Percentiles rank a stretch among this genome's conserved stretches.
These are phyloP conservation scores for Lasioglossum baleicum DNA, from an alignment of 1,140 invertebrate species.

Conservation along the genomic window DNA sequence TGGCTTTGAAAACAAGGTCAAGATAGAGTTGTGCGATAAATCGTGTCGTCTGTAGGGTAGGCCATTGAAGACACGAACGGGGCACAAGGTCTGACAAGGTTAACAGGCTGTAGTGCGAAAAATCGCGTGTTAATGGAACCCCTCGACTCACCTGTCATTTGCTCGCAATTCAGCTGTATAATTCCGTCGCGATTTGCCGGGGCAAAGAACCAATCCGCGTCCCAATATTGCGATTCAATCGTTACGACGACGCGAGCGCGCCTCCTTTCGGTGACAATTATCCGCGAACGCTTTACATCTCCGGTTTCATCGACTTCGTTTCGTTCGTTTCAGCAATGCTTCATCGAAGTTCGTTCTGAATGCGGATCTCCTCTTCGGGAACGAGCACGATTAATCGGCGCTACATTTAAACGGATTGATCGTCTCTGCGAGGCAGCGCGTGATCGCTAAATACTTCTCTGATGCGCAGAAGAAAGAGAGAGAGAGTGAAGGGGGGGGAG, in stretches of 20 bases:
- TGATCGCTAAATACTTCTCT: neutral
- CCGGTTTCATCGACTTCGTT: slow-evolving; percentile 24
- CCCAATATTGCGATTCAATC: slow-evolving; percentile 19
- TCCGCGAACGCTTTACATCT: slow-evolving; percentile 29
- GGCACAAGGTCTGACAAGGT: neutral
- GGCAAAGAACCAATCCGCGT: neutral
- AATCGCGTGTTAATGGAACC: neutral
- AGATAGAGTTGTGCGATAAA: too few species aligned
- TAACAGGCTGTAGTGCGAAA: neutral
- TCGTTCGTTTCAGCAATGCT: slow-evolving; percentile 22
- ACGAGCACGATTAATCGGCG: slow-evolving; percentile 34
- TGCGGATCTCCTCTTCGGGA: neutral
- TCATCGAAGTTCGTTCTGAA: slow-evolving; percentile 26
- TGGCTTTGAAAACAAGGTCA: too few species aligned
- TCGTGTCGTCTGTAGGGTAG: too few species aligned
- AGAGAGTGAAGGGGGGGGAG: neutral
- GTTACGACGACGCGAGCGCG: neutral
- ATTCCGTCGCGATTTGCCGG: slow-evolving; percentile 15
- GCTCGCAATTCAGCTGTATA: slow-evolving; percentile 2
- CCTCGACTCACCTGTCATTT: neutral
- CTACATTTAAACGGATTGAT: slow-evolving; percentile 40
- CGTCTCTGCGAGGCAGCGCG: neutral
- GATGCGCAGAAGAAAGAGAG: neutral
- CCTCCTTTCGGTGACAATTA: slow-evolving; percentile 29
- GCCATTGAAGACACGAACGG: too few species aligned